Base-by-base conservation (phyloP, 2,888 invertebrate species). In the Brachypalpus laphriformis region DNA sequence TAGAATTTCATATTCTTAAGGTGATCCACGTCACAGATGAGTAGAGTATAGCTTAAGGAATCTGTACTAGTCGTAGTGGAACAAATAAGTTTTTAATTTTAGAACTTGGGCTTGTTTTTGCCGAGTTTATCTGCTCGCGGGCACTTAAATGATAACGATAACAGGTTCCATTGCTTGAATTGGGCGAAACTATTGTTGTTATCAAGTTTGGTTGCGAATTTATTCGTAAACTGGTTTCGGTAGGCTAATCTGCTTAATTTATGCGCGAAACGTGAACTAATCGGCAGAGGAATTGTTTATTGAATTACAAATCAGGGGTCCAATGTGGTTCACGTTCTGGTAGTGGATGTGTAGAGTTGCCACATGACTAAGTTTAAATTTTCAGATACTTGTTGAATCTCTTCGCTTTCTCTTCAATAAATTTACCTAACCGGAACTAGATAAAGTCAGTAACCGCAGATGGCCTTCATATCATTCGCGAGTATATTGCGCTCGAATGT, bases 1-100 rank as follows among this genome's bases (percentile, higher is more conserved):
- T 77, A 61, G 18, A 65, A 65, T 70, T 54, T 70, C 56, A 65
- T 71, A 37, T 70, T 47, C 7, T 51, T 51, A 22, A 16, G 49
- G 42, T 65, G 16, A 11, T 22, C 20, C 9, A 71, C 45, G 28
- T 63, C 74, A 61, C 74, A 68, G 45, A 34, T 20, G 1, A 71
- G 16, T 18, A 54, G 28, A 25, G 16, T 2, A n/a, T 22, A 20
- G 8, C 31, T 9, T 11, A 31, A 45, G 7, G 3, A 37, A 11
- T 49, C 7, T 49, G n/a, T 22, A 28, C 7, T 6, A 14, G 3
- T 20, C 14, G 14, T 7, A 16, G 22, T 14, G n/a, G 5, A 49
- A 51, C 11, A 25, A 25, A 45, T 0, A 8, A 18, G 20, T 25
- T 28, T n/a, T n/a, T 56, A 56, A 31, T 56, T 56, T 18, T 56